Conservation (phyloP, 2,113 vertebrate genomes). For the Pollachius pollachius region DNA sequence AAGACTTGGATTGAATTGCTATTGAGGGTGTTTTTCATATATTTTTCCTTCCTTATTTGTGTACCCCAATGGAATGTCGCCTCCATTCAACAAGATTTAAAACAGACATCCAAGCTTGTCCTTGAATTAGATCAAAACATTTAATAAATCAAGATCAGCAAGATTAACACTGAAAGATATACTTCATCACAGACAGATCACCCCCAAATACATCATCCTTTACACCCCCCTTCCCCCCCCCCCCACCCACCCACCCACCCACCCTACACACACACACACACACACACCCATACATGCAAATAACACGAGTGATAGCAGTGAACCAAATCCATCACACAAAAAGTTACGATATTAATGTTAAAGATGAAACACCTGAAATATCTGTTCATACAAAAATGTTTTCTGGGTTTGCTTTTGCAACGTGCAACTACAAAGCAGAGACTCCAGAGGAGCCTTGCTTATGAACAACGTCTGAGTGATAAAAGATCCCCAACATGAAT, state of each 20-base stretch:
- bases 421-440: not conserved
- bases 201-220: no score
- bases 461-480: not conserved
- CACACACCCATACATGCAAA: no score
- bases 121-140: no score
- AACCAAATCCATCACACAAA: not conserved
- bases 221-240: no score
- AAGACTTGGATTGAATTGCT: constrained; percentile 9
- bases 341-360: not conserved
- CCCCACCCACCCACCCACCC: no score
- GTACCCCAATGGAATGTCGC: no score
- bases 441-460: not conserved
- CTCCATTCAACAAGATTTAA: no score
- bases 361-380: not conserved
- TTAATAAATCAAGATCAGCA: no score
- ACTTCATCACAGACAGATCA: no score
- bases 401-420: not conserved
- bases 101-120: no score
- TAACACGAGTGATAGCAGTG: not conserved
- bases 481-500: not conserved
- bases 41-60: not conserved
- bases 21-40: constrained; percentile 24
- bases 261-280: no score
- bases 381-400: not conserved
- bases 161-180: no score